Evolutionary conservation across 2,113 vertebrate genomes (phyloP).

Genomic region (Mixornis gularis): DNA sequence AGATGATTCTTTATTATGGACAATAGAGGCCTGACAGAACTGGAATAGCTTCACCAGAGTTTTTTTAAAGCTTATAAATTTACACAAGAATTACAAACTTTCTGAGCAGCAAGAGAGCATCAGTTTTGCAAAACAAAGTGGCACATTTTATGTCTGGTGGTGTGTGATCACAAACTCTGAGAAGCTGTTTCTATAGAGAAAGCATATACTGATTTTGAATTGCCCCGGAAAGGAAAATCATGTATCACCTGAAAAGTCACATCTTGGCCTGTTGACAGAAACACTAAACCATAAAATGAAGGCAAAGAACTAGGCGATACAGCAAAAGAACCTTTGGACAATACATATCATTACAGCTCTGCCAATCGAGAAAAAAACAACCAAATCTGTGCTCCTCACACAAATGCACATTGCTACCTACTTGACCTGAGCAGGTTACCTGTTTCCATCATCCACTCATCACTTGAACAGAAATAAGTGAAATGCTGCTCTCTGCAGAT

Average conservation of each 20-base stretch:
- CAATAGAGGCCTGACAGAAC: background rate
- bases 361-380: background rate
- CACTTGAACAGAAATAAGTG: background rate
- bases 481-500: background rate
- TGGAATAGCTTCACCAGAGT: background rate
- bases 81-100: background rate
- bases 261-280: background rate
- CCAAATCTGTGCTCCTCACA: background rate
- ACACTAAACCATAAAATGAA: background rate
- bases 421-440: background rate
- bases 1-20: background rate
- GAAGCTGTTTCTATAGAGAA: background rate
- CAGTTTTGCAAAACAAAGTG: background rate
- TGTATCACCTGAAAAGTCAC: background rate
- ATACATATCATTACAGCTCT: background rate
- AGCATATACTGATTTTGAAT: background rate
- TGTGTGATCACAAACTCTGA: background rate
- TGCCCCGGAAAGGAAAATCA: background rate
- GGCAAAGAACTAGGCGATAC: background rate
- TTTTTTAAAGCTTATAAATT: background rate
- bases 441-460: background rate
- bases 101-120: background rate
- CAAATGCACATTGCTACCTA: background rate
- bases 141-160: background rate
- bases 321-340: background rate